Base-by-base conservation (phyloP, 1,140 invertebrate genomes). In the Monomorium pharaonis region DNA sequence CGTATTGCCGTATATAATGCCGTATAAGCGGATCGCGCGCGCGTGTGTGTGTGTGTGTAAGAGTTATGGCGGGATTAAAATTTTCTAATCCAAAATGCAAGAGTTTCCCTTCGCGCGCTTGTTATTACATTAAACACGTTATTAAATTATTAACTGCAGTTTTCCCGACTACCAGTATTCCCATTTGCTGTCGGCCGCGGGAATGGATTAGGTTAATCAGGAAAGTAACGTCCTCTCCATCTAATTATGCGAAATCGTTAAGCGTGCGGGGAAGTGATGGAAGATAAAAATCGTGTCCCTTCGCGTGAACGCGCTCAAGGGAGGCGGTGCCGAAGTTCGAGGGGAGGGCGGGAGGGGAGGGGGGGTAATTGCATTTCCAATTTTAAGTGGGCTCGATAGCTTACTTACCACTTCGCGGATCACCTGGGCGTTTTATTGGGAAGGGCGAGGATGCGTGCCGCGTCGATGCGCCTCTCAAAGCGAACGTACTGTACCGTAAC, bases 341-440 rank as follows among this genome's bases (percentile, higher is more conserved):
- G n/a, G n/a, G n/a, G n/a, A n/a, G n/a, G n/a, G n/a, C n/a, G n/a
- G n/a, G 67, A 62, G 70, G 63, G 75, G 62, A n/a, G 67, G 67
- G 70, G 63, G 75, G 62, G 86, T 88, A 88, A 90, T 91, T 90
- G 88, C 70, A 91, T 91, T 86, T 90, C 72, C 81, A 90, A 90
- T 89, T 89, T 85, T 83, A 56, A 63, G 69, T 56, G 30, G 12
- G 1, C 37, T 33, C 44, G 21, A 4, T 30, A 37, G 27, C 37
- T 67, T 74, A 78, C 56, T 80, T 75, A 49, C 30, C 47, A 84
- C 47, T 60, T 89, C 67, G 56, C 77, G 67, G 47, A 67, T 89
- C 83, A 80, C 65, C 51, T 75, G 80, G 83, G 49, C 37, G 24
- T 88, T 81, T 81, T 75, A 86, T 60, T 56, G 56, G 49, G 42